phyloP scores from a whole-genome alignment of 30 jellyfish, hydroid and myxozoan species.

The Catostylus mosaicus region DNA sequence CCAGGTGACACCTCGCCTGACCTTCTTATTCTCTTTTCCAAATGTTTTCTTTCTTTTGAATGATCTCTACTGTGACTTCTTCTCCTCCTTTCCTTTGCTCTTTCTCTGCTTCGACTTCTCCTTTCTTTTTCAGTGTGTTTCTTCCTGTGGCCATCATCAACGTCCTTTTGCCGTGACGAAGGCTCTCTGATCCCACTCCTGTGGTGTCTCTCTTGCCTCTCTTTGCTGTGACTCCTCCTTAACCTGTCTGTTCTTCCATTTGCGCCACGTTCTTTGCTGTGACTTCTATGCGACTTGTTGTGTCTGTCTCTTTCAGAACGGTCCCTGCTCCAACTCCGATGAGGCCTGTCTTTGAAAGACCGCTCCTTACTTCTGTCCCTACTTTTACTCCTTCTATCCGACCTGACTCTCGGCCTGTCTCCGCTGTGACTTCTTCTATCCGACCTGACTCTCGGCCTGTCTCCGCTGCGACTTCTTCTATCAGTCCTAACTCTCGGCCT shows the following conservation, averaged over 20 bases:
- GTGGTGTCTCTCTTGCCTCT: background rate
- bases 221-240: constrained; percentile 2
- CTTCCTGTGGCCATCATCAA: background rate
- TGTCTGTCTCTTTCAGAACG: constrained; percentile 29
- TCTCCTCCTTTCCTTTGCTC: constrained; percentile 1
- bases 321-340: constrained; percentile 32
- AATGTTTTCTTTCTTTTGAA: background rate
- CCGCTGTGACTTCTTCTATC: constrained; percentile 2
- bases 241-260: constrained; percentile 7
- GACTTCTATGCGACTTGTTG: constrained; percentile 4
- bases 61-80: background rate
- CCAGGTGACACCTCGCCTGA: background rate
- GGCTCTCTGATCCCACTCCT: background rate
- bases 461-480: background rate
- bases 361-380: constrained; percentile 28
- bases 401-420: constrained; percentile 17
- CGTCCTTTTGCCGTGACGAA: background rate
- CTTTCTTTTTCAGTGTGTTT: background rate
- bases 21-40: background rate
- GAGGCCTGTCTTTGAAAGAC: background rate
- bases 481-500: constrained; percentile 8
- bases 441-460: background rate
- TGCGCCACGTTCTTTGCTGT: constrained; percentile 18
- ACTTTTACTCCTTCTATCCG: constrained; percentile 11
- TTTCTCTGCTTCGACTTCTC: constrained; percentile 5